phyloP scores from a whole-genome alignment of 2,113 vertebrate genomes.

The Galemys pyrenaicus region DNA sequence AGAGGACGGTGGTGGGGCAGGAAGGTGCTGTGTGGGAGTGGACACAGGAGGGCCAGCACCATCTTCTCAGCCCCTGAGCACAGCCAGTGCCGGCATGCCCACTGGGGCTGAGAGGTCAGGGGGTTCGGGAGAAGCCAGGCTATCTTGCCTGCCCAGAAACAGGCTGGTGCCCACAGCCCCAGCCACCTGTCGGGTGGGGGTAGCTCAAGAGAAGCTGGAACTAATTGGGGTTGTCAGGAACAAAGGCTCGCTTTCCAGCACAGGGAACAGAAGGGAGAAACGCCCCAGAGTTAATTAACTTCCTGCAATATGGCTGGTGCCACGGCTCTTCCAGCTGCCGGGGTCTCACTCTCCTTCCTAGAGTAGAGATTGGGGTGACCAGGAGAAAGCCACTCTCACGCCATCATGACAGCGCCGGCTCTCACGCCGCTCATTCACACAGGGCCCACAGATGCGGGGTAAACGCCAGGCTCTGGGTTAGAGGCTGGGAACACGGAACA shows the following conservation, averaged over 20 bases:
- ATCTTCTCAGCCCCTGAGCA: neutral
- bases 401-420: too few species aligned
- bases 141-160: neutral
- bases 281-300: conserved; percentile 9
- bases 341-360: neutral
- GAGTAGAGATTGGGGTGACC: neutral
- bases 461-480: neutral
- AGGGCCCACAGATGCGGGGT: rapidly evolving
- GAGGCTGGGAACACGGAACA: neutral
- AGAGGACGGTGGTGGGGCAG: too few species aligned
- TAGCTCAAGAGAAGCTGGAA: neutral
- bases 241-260: neutral
- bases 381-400: neutral
- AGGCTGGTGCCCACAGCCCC: neutral
- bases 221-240: conserved; percentile 42
- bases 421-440: neutral
- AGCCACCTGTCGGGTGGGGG: neutral
- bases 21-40: neutral
- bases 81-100: rapidly evolving
- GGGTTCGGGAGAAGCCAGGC: too few species aligned
- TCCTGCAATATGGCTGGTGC: neutral
- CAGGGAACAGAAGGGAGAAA: neutral
- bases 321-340: neutral
- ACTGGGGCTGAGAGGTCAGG: neutral
- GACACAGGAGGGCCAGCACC: neutral